Evolutionary conservation across 2,888 invertebrate species (phyloP), one percentile per base, ranked within the genome.

Genomic region (Aspidiotus destructor): DNA sequence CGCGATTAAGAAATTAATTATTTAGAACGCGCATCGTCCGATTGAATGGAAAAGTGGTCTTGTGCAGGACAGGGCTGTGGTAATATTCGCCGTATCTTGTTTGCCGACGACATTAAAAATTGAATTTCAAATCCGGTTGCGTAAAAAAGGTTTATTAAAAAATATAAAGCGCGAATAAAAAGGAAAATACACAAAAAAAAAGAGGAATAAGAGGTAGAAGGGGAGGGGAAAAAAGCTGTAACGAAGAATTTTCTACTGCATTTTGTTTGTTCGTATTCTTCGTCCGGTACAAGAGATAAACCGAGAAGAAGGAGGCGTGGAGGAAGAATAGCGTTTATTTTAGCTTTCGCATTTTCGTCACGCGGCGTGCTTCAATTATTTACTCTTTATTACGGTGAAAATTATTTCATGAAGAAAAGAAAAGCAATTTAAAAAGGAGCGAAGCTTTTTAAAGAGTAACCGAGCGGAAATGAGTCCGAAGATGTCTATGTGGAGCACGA

Each of bases 351-450:
- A 65, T 65, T 65, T 65, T 65, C 65, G 65, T 65, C 65, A 65
- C 65, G 65, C 65, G 58, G 65, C 65, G 65, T 58, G 65, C 65
- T 65, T 65, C 65, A 65, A 65, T 65, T 65, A 65, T 65, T 65
- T 65, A 65, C 65, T 65, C 65, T 65, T 65, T 65, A 65, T 65
- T 65, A 65, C 65, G 65, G 65, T 57, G 65, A 65, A 65, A 65
- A 65, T 65, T 65, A 65, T 65, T 65, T 65, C 65, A 65, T 65
- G 65, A 65, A 65, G 65, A 65, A 65, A 65, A 65, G 65, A 65
- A 65, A 65, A 65, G 65, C 65, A 65, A 65, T 65, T 65, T 65
- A 65, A 65, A 65, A 65, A 58, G 65, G 65, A 58, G 44, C 57
- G 58, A 41, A 65, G 65, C 65, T 65, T 65, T 65, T 65, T 58